Evolutionary conservation across 1,140 invertebrate genomes (phyloP).

Genomic region (Pachypeltis micranthus): DNA sequence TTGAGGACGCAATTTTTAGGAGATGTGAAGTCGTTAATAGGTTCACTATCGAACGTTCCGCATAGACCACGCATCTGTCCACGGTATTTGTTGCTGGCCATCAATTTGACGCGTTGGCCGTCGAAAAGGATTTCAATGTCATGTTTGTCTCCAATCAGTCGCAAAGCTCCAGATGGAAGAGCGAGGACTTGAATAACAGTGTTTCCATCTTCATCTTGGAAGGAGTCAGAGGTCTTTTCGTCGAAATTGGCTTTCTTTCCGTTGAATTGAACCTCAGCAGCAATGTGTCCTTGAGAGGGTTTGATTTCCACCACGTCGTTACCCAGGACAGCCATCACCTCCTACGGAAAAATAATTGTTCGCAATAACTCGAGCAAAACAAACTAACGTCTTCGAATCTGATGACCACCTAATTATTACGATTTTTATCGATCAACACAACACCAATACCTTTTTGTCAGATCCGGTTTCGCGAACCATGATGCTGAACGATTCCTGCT

Average conservation of each 20-base stretch:
- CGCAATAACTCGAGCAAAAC: not conserved
- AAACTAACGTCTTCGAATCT: not conserved
- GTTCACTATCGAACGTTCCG: slow-evolving; percentile 45
- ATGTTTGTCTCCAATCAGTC: slow-evolving; percentile 38
- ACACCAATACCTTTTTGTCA: slow-evolving; percentile 29
- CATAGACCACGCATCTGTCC: slow-evolving; percentile 47
- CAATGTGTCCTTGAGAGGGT: slow-evolving; percentile 23
- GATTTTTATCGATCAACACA: too few relatives aligned
- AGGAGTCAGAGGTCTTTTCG: slow-evolving; percentile 22
- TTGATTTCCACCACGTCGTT: slow-evolving; percentile 26
- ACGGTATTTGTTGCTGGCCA: slow-evolving; percentile 35
- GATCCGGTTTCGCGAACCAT: slow-evolving; percentile 32
- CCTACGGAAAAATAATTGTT: slow-evolving; percentile 19
- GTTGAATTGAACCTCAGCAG: slow-evolving; percentile 32
- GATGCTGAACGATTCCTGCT: slow-evolving; percentile 32
- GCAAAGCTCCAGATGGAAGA: slow-evolving; percentile 35
- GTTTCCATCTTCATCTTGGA: slow-evolving; percentile 27
- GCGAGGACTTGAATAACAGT: slow-evolving; percentile 40
- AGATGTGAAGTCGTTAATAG: slow-evolving; percentile 42
- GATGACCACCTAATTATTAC: too few relatives aligned
- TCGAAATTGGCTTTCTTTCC: slow-evolving; percentile 28
- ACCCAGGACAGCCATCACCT: slow-evolving; percentile 35
- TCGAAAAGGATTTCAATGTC: slow-evolving; percentile 41
- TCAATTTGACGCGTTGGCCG: slow-evolving; percentile 39
- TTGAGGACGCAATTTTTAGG: slow-evolving; percentile 43